Base-by-base conservation (phyloP, 2,888 invertebrate genomes). In the Callyntrura guangdongensis region DNA sequence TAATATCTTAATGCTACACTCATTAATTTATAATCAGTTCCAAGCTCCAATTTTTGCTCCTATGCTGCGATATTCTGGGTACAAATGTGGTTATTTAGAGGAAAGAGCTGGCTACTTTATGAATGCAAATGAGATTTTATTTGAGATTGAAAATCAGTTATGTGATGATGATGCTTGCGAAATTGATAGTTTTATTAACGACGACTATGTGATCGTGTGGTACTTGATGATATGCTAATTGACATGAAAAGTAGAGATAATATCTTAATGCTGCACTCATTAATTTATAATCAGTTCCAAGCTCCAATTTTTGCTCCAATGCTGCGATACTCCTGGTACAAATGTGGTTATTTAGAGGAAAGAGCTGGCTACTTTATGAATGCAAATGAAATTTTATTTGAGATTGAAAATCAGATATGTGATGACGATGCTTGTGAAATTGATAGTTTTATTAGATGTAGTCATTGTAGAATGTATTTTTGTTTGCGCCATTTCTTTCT, bases 261-360 rank as follows among this genome's bases (percentile, higher is more conserved):
- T 56, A 45, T 91, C 0, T 20, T 91, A 2, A 36, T 56, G 1
- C 49, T 91, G 69, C 82, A 83, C 4, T 83, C 87, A 0, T 12
- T 91, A 0, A 47, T 84, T 1, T 81, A 87, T 69, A 82, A 91
- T 67, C 91, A 91, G 79, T 12, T 91, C 12, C 69, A 77, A 14
- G 17, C 91, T 12, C 45, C 64, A 0, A 77, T 3, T 0, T 88
- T 91, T 45, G 20, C 11, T 0, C 49, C 72, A 6, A 83, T 91
- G 84, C 2, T 84, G 0, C 11, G 6, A 11, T 84, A 91, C 47
- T 45, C 82, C 1, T 90, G 90, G 90, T 74, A n/a, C n/a, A 45
- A 53, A 12, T 45, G 77, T 64, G 86, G 82, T 8, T 90, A 90
- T 20, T 12, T 12, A 0, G 82, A 74, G 0, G 17, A 1, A 4